Base-by-base conservation (phyloP, 2,113 vertebrate genomes). In the Hippocampus comes region DNA sequence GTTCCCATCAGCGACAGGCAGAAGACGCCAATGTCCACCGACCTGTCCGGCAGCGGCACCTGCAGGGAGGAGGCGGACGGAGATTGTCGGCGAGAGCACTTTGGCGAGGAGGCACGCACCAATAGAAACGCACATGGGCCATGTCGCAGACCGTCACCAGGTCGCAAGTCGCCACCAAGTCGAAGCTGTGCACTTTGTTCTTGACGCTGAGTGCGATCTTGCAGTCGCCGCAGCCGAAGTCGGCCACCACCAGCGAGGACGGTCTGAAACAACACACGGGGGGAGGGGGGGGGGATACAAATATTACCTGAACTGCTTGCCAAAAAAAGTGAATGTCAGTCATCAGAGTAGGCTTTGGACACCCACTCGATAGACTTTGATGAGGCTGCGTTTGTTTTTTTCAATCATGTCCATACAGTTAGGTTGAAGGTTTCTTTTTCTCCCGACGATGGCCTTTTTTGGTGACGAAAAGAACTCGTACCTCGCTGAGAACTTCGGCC, bases 1-100 rank as follows among this genome's bases (percentile, higher is more conserved):
- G 95, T 98, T 65, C 96, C 96, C 97, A 99, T 99, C 76, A 99
- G 91, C 0, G 97, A 95, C 30, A 99, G 93, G 80, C 97, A 98
- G 89, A 98, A 98, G 70, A 98, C 95, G 0, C 89, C 95, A 18
- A 99, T 87, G 10, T 98, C 95, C 71, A 98, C 94, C 0, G 93
- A 93, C 46, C 78, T 68, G 1, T 90, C 93, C 0, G 38, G 68
- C 27, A 99, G 90, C 0, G 96, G 97, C 21, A 99, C 96, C 97
- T 99, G 82, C 72, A 68, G 51, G 48, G 12, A 30, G 25, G 60
- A 21, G n/a, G 57, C 12, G 10, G 43, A 12, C 43, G 2, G 38
- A 20, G 0, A 2, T 1, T 7, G 55, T 34, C 27, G 34, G 10
- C 11, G 1, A 9, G 9, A 0, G 0, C 17, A 0, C 5, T 53